Conservation (phyloP, 2,888 invertebrate genomes). For the Synergus japonicus region DNA sequence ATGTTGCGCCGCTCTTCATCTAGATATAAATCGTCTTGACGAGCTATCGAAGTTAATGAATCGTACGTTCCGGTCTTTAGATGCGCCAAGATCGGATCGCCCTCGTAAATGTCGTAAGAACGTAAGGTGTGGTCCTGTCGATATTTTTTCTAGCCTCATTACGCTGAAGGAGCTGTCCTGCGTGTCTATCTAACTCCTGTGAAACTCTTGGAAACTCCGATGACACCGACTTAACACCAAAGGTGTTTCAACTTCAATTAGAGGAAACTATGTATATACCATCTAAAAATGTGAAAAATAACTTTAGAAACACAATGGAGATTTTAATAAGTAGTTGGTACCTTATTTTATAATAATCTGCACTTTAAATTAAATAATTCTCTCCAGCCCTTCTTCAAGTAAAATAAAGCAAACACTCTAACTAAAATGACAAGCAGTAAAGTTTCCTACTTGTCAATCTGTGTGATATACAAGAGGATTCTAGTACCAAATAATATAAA, state of each 20-base stretch:
- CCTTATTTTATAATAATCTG: no score
- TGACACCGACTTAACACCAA: not conserved
- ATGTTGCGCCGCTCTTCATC: conserved; percentile 53
- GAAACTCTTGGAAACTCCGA: not conserved
- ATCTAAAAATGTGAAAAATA: no score
- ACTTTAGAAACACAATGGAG: no score
- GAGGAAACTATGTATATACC: no score
- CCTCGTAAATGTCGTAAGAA: conserved; percentile 51
- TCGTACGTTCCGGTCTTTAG: conserved; percentile 75
- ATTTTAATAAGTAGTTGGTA: no score
- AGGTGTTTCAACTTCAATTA: not conserved
- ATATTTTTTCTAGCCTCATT: conserved; percentile 30
- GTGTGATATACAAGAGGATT: not conserved
- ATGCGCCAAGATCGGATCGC: conserved; percentile 65
- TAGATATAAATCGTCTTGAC: conserved; percentile 56
- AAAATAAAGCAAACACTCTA: not conserved
- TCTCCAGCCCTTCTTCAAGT: not conserved
- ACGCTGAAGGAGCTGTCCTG: conserved; percentile 5
- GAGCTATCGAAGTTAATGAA: conserved; percentile 70
- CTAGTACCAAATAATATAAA: not conserved
- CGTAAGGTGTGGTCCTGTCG: conserved; percentile 26
- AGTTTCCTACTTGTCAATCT: not conserved
- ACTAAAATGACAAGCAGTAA: not conserved
- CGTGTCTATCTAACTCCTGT: not conserved
- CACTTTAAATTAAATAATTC: no score